Percentiles rank a stretch among this genome's conserved stretches.
phyloP scores from a whole-genome alignment of 2,113 vertebrate genomes.

The Phyllostomus hastatus region DNA sequence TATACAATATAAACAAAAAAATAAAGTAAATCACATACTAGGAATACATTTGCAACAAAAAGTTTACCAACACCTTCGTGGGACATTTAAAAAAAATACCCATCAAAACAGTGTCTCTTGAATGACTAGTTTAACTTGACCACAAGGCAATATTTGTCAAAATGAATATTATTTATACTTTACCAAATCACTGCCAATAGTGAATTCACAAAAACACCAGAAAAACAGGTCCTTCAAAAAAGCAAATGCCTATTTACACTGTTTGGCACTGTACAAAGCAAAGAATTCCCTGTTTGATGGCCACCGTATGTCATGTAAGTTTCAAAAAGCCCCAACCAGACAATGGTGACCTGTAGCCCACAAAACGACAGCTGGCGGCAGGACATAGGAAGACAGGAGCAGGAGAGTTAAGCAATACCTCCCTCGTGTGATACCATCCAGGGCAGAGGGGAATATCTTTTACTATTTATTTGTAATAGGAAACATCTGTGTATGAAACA shows the following conservation, averaged over 20 bases:
- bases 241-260: neutral
- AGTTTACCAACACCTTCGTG: neutral
- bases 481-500: neutral
- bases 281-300: neutral
- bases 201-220: neutral
- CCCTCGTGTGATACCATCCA: neutral
- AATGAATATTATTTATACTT: neutral
- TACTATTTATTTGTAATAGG: neutral
- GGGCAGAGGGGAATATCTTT: neutral
- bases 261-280: neutral
- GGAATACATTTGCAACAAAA: neutral
- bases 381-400: neutral
- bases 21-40: conserved; percentile 4
- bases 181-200: neutral
- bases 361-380: neutral
- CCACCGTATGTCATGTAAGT: neutral
- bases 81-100: neutral
- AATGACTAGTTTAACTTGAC: neutral
- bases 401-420: neutral
- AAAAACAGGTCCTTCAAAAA: neutral
- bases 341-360: neutral
- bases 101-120: neutral
- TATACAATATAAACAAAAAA: neutral
- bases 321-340: neutral
- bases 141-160: neutral